Evolutionary conservation across 2,888 invertebrate genomes (phyloP), one percentile per base, ranked within the genome.

Genomic region (Hydriomena furcata): DNA sequence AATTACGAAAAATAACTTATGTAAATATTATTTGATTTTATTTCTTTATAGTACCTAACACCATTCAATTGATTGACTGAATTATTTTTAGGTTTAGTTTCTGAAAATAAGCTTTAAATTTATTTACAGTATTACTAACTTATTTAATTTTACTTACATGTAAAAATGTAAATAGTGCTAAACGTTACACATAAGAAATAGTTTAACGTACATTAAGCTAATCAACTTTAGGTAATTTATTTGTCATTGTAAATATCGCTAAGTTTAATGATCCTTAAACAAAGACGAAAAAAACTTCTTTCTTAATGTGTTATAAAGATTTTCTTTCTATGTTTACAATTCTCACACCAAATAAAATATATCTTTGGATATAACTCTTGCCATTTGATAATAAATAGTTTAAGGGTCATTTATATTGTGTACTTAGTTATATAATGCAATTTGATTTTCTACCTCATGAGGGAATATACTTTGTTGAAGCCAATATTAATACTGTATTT

Each of bases 61-160:
- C 61, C 59, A 57, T 61, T 63, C 59, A 65, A 60, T 60, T 59
- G 55, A 48, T 70, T 63, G 83, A 83, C 84, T 84, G 84, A 84
- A 73, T 78, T 80, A 70, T 73, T 77, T 76, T 71, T 65, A 68
- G 60, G 50, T 68, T 55, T 50, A 41, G 51, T 49, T 72, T 82
- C 71, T 79, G 70, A 76, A 66, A 53, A 65, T 81, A 79, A 84
- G 84, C 84, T 82, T 87, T 89, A 88, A 89, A 77, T 70, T 79
- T 84, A 79, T 88, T 87, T 84, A 87, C 89, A 88, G 90, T 90
- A 90, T 90, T 89, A 87, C 76, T 89, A 87, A 89, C 78, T 86
- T 87, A 84, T 84, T 85, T 82, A 80, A 78, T 68, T 77, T 77
- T 71, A 67, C 62, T 77, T 71, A 67, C 62, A 54, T 88, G 86